Evolutionary conservation across 2,113 vertebrate genomes (phyloP).

Genomic region (Campylomormyrus tamandua): DNA sequence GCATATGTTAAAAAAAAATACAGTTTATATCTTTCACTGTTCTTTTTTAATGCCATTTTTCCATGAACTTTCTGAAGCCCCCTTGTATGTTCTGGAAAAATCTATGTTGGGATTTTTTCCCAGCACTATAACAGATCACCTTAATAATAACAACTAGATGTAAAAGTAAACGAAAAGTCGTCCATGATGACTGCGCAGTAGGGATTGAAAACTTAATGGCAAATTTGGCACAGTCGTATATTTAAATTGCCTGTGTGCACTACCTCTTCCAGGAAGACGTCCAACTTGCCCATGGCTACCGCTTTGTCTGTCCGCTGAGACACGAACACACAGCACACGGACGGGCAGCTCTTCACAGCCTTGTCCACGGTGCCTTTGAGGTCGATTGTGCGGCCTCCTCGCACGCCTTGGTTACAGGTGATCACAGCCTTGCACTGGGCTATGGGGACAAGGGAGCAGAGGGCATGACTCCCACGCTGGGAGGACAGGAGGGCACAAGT

Average conservation of each 20-base stretch:
- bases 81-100: not conserved
- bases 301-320: conserved; percentile 70
- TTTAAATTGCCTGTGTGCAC: not conserved
- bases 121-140: not conserved
- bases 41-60: no score
- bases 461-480: not conserved
- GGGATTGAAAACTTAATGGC: not conserved
- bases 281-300: conserved; percentile 62
- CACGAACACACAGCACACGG: conserved; percentile 70
- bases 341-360: conserved; percentile 72
- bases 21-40: no score
- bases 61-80: no score
- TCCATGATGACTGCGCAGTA: not conserved
- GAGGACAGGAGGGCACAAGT: not conserved
- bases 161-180: not conserved
- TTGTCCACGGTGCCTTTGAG: conserved; percentile 76
- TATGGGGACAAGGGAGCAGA: conserved; percentile 33
- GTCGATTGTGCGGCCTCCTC: conserved; percentile 67
- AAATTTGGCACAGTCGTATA: not conserved
- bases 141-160: not conserved
- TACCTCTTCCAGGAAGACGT: conserved; percentile 78
- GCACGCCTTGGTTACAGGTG: conserved; percentile 77
- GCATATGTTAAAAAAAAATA: no score
- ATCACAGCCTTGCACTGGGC: conserved; percentile 81
- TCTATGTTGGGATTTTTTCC: not conserved